Evolutionary conservation across 2,113 vertebrate species (phyloP), one percentile per base, ranked within the genome.

Genomic region (Cromileptes altivelis): DNA sequence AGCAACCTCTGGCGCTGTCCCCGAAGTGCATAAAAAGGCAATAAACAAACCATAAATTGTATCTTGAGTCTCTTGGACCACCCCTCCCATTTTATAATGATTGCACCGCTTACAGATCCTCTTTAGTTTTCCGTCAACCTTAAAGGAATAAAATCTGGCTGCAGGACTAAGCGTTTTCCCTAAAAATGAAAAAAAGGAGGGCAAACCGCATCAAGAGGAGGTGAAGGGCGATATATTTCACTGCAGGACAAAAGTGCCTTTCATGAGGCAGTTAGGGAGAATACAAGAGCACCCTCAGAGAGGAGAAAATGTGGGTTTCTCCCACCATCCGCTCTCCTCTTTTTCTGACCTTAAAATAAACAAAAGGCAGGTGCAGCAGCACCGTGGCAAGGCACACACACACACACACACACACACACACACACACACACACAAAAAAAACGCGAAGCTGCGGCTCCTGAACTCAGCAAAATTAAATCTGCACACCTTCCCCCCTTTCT

Each of bases 341-440:
- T 88, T 88, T 90, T 84, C 91, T 89, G 84, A 94, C 91, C 90
- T 92, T 93, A 93, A 93, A 93, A 94, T 91, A 93, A 94, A 91
- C 93, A 93, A 94, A 93, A 94, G 91, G 78, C 94, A 94, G 94
- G 94, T 94, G 94, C 93, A 94, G 90, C 77, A 86, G 88, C 75
- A 85, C 73, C 57, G 87, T 78, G 85, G 86, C 82, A 82, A 45
- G 78, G 62, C 70, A 68, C 53, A 73, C 30, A 30, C 30, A 30
- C 30, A 30, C 30, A 30, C 4, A 30, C 30, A 73, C 30, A 30
- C 30, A 30, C 30, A 30, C 30, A 30, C 4, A 30, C 30, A 30
- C 4, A 30, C 30, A 27, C 27, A 27, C 27, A 27, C 27, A 27
- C 27, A 27, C 27, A 33, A 1, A 33, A 33, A 37, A 82, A 79